These are phyloP conservation scores for Lasioglossum malachurum DNA, from an alignment of 2,888 invertebrate genomes.

Conservation along the genomic window DNA sequence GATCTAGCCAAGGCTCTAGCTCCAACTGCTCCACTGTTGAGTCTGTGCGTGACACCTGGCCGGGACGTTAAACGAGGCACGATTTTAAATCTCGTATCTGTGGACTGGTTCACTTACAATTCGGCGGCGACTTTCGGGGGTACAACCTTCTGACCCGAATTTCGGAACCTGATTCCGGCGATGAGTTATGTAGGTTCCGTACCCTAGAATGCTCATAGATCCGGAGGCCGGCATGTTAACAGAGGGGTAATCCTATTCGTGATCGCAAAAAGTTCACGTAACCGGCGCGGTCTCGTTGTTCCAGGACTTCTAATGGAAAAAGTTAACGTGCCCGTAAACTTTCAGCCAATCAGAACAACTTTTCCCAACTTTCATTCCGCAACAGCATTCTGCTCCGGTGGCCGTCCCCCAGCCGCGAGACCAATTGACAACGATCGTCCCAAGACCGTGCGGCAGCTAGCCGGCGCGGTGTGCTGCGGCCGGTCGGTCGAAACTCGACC, in stretches of 20 bases:
- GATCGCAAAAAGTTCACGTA: slow-evolving; percentile 18
- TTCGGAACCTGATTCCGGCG: not conserved
- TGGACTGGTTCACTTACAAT: not conserved
- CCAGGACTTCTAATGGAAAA: slow-evolving; percentile 5
- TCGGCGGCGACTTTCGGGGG: not conserved
- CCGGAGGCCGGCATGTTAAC: not conserved
- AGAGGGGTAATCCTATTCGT: not conserved
- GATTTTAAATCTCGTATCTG: not conserved
- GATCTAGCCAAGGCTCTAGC: not conserved
- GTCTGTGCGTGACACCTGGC: not conserved
- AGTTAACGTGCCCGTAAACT: not conserved
- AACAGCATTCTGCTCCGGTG: slow-evolving; percentile 12
- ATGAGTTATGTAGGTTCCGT: not conserved
- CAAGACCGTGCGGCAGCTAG: not conserved
- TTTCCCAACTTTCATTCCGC: slow-evolving; percentile 18
- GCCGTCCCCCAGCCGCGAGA: not conserved
- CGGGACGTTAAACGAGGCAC: not conserved
- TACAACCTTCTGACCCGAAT: not conserved
- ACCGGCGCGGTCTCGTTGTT: slow-evolving; percentile 9
- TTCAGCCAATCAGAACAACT: not conserved
- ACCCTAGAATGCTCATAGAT: not conserved
- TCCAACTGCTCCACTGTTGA: not conserved
- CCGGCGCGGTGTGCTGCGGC: not conserved
- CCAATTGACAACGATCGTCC: slow-evolving; percentile 14
- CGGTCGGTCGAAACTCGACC: not conserved